phyloP scores from a whole-genome alignment of 2,888 invertebrate species.

The Anticlea derivata region DNA sequence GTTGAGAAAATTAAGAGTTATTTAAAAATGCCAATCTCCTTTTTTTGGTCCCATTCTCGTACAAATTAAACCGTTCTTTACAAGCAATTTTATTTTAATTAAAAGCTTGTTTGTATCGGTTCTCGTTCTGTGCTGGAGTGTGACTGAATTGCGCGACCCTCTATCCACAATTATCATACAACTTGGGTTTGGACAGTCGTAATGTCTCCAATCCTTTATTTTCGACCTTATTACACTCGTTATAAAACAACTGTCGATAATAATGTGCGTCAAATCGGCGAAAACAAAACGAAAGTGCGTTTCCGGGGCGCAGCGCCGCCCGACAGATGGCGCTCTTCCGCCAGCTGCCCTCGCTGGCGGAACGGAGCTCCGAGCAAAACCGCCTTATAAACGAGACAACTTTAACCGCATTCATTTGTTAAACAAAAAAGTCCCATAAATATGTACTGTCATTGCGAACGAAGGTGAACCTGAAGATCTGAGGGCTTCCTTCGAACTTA shows the following conservation, averaged over 20 bases:
- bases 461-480: conserved; percentile 67
- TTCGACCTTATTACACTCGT: conserved; percentile 25
- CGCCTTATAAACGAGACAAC: conserved; percentile 22
- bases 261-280: conserved; percentile 52
- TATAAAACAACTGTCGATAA: conserved; percentile 20
- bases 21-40: conserved; percentile 44
- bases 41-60: conserved; percentile 34
- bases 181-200: background rate
- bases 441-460: conserved; percentile 42
- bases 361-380: conserved; percentile 22
- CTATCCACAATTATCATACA: conserved; percentile 49
- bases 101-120: conserved; percentile 23
- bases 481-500: conserved; percentile 56
- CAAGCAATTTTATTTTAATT: conserved; percentile 20
- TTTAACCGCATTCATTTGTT: conserved; percentile 32
- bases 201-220: conserved; percentile 10
- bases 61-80: conserved; percentile 19
- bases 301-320: conserved; percentile 68
- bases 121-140: conserved; percentile 39
- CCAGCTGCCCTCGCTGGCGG: conserved; percentile 66
- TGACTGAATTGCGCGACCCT: conserved; percentile 55
- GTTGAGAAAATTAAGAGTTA: conserved; percentile 27
- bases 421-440: conserved; percentile 40
- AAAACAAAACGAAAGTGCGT: conserved; percentile 75
- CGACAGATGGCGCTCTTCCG: conserved; percentile 82